A percentile compares a stretch with the other conserved stretches of the same genome.
phyloP scores from a whole-genome alignment of 2,888 invertebrate genomes.

The Anorthoa munda region DNA sequence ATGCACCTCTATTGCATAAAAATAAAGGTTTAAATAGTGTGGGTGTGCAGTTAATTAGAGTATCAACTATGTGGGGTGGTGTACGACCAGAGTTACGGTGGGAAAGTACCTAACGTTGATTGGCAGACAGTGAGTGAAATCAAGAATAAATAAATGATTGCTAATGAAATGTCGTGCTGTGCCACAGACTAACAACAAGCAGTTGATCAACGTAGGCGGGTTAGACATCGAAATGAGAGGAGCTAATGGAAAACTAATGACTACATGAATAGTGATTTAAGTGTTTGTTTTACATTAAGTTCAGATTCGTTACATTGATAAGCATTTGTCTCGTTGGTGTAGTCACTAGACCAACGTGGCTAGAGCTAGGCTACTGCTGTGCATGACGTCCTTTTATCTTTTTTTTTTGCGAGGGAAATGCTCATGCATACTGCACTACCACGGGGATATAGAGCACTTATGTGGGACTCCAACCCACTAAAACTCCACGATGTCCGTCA shows the following conservation, averaged over 20 bases:
- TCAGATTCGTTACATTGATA: neutral
- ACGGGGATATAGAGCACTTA: too few relatives aligned
- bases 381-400: too few relatives aligned
- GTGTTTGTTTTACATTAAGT: constrained; percentile 4
- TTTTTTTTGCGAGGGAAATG: too few relatives aligned
- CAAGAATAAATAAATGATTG: constrained; percentile 65
- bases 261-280: constrained; percentile 2
- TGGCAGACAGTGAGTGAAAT: constrained; percentile 64
- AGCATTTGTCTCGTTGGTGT: neutral
- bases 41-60: constrained; percentile 40
- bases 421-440: too few relatives aligned
- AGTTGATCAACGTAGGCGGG: constrained; percentile 25
- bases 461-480: too few relatives aligned
- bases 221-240: constrained; percentile 5
- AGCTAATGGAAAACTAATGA: constrained; percentile 10
- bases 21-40: constrained; percentile 30
- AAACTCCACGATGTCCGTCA: too few relatives aligned
- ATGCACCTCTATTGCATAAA: constrained; percentile 28
- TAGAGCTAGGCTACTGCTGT: too few relatives aligned
- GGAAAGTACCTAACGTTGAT: constrained; percentile 60
- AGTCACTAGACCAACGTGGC: too few relatives aligned
- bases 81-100: constrained; percentile 35
- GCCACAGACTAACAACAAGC: constrained; percentile 32
- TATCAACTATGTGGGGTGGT: constrained; percentile 28
- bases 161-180: constrained; percentile 46